phyloP scores from a whole-genome alignment of 1,140 invertebrate genomes.

The Pteromalus puparum region DNA sequence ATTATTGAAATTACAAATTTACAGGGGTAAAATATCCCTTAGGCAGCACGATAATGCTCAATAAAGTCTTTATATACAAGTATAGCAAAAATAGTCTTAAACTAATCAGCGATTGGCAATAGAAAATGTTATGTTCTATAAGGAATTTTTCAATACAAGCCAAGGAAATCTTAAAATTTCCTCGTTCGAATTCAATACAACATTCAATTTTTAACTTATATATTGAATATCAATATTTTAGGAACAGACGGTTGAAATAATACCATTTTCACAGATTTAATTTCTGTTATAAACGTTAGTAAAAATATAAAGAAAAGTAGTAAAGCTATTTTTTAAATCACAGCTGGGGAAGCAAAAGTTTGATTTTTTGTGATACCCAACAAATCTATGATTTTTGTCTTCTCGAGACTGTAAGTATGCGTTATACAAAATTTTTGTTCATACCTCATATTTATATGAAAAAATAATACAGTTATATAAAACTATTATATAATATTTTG shows the following conservation, averaged over 20 bases:
- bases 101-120: background rate
- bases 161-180: background rate
- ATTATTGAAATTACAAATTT: background rate
- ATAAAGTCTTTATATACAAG: slow-evolving; percentile 21
- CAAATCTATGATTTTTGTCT: background rate
- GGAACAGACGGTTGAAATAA: background rate
- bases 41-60: background rate
- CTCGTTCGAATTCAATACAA: background rate
- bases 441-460: background rate
- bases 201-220: slow-evolving; percentile 6
- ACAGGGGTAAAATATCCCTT: slow-evolving; percentile 18
- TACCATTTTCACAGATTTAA: background rate
- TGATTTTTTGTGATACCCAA: background rate
- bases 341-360: background rate
- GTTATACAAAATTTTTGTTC: background rate
- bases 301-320: background rate
- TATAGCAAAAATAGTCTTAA: slow-evolving; percentile 41
- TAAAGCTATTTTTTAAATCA: background rate
- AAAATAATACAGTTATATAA: background rate
- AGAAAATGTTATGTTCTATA: background rate
- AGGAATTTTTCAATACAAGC: slow-evolving; percentile 17
- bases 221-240: background rate
- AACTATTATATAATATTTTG: background rate
- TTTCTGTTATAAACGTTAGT: background rate
- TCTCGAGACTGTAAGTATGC: background rate